phyloP scores from a whole-genome alignment of 2,888 invertebrate species.

The Lutraria lutraria region DNA sequence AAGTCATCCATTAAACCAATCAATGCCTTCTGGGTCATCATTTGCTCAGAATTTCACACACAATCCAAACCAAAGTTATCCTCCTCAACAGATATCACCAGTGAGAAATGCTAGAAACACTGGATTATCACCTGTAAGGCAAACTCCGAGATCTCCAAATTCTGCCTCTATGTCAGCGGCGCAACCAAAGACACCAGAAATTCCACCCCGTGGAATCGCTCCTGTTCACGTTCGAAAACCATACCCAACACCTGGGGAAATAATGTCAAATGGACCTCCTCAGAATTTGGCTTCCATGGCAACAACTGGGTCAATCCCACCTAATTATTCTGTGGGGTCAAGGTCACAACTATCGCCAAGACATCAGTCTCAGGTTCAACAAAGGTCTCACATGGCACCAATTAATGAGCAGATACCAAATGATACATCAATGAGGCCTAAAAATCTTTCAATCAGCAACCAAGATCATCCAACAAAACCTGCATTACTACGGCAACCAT shows the following conservation, averaged over 20 bases:
- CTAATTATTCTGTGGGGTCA: not conserved
- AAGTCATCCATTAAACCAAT: conserved; percentile 28
- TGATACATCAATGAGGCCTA: conserved; percentile 21
- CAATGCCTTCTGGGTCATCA: conserved; percentile 31
- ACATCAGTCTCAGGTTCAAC: conserved; percentile 11
- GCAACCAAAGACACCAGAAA: conserved; percentile 30
- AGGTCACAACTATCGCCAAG: conserved; percentile 36
- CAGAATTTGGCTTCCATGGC: not conserved
- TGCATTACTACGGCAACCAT: conserved; percentile 43
- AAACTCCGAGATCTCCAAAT: not conserved
- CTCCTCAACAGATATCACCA: conserved; percentile 37
- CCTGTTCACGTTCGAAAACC: conserved; percentile 19
- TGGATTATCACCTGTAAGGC: conserved; percentile 22
- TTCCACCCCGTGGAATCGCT: conserved; percentile 48
- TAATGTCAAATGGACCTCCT: not conserved
- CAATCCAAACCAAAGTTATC: conserved; percentile 34
- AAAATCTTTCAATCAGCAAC: conserved; percentile 3
- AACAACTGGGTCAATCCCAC: conserved; percentile 10
- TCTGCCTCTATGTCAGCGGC: not conserved
- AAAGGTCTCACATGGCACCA: conserved; percentile 37
- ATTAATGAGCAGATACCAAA: conserved; percentile 33
- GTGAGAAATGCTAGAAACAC: conserved; percentile 15
- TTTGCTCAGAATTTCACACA: conserved; percentile 26
- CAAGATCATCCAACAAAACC: conserved; percentile 15
- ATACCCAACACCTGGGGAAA: conserved; percentile 13